Percentiles rank a stretch among this genome's conserved stretches.
phyloP scores from a whole-genome alignment of 2,888 invertebrate species.

The Hydriomena furcata region DNA sequence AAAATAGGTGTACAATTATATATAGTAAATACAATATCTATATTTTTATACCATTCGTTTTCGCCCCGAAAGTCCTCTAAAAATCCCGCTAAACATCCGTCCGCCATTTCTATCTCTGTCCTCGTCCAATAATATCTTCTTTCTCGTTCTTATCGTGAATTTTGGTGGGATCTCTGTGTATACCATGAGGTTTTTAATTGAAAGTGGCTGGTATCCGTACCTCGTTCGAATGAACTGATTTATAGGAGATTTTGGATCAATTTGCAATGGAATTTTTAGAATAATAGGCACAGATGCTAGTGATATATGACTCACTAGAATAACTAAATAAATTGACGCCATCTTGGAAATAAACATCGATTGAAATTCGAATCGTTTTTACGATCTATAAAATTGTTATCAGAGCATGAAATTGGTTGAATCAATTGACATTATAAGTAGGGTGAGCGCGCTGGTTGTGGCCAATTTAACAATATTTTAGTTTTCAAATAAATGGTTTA shows the following conservation, averaged over 20 bases:
- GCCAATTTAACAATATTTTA: too few species aligned
- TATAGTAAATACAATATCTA: too few species aligned
- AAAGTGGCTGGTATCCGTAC: slow-evolving; percentile 37
- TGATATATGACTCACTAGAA: slow-evolving; percentile 13
- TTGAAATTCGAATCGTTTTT: slow-evolving; percentile 2
- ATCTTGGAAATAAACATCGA: slow-evolving; percentile 17
- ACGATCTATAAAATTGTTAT: slow-evolving; percentile 2
- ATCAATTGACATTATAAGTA: too few species aligned
- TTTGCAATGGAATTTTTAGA: slow-evolving; percentile 32
- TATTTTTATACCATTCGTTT: slow-evolving; percentile 27
- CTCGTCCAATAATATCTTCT: slow-evolving; percentile 28
- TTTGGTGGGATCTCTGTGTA: slow-evolving; percentile 43
- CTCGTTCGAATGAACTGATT: slow-evolving; percentile 44
- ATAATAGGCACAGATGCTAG: slow-evolving; percentile 27
- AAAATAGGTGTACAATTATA: too few species aligned
- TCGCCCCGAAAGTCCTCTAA: slow-evolving; percentile 34
- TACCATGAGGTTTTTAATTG: slow-evolving; percentile 40
- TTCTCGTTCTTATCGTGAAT: slow-evolving; percentile 28
- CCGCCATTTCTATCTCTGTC: slow-evolving; percentile 19
- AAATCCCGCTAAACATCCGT: slow-evolving; percentile 24
- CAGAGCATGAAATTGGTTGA: slow-evolving; percentile 1
- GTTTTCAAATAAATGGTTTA: too few species aligned
- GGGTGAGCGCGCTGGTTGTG: too few species aligned
- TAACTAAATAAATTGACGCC: slow-evolving; percentile 15
- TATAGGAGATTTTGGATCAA: slow-evolving; percentile 30